phyloP scores from a whole-genome alignment of 2,797 vertebrate genomes.

The Leptodactylus fallax region DNA sequence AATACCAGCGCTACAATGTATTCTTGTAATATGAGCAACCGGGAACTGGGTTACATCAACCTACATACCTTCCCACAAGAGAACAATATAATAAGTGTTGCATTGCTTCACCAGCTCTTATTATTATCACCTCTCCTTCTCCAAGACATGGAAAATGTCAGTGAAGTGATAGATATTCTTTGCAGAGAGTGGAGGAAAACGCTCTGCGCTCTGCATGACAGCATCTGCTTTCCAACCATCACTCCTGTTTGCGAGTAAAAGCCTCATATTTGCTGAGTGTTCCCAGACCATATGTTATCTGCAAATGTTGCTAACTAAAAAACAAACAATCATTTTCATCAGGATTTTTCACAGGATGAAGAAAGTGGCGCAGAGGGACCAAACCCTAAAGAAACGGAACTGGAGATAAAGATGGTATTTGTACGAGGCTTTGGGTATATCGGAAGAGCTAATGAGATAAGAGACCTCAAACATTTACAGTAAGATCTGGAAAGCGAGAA shows the following conservation, averaged over 20 bases:
- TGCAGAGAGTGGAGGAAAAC: slow-evolving; percentile 31
- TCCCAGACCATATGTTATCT: slow-evolving; percentile 82
- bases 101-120: slow-evolving; percentile 19
- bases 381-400: slow-evolving; percentile 70
- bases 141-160: slow-evolving; percentile 43
- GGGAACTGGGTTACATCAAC: background rate
- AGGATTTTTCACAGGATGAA: slow-evolving; percentile 70
- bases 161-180: slow-evolving; percentile 41
- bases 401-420: slow-evolving; percentile 9
- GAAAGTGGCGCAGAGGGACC: slow-evolving; percentile 76
- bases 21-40: background rate
- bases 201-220: slow-evolving; percentile 66
- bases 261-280: slow-evolving; percentile 81
- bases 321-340: slow-evolving; percentile 82
- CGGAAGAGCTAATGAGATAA: slow-evolving; percentile 34
- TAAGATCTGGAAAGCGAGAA: slow-evolving; percentile 1
- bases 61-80: background rate
- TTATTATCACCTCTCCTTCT: slow-evolving; percentile 30
- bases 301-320: slow-evolving; percentile 82
- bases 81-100: slow-evolving; percentile 8
- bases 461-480: background rate
- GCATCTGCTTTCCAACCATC: slow-evolving; percentile 76
- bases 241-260: slow-evolving; percentile 83
- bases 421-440: background rate
- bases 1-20: background rate